Percentiles rank a stretch among this genome's conserved stretches.
phyloP scores from a whole-genome alignment of 2,113 vertebrate genomes.

The Thryonomys swinderianus region DNA sequence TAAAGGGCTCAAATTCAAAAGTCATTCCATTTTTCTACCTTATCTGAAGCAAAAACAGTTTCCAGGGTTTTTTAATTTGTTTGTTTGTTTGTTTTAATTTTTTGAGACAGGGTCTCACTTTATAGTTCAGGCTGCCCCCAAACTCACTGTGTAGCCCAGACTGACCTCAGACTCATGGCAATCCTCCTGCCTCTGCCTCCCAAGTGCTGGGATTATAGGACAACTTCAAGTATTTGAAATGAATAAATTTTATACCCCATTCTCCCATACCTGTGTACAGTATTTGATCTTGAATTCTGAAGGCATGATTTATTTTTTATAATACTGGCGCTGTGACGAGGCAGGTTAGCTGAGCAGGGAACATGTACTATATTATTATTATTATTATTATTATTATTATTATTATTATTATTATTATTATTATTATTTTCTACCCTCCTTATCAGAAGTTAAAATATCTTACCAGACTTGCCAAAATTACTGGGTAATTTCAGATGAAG shows the following conservation, averaged over 20 bases:
- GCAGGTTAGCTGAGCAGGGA: not conserved
- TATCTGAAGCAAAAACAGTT: slow-evolving; percentile 57
- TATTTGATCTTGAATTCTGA: slow-evolving; percentile 28
- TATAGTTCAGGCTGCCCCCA: too few species aligned
- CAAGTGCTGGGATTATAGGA: too few species aligned
- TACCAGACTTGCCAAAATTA: not conserved
- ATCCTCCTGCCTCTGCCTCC: too few species aligned
- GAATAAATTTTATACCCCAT: too few species aligned
- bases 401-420: too few species aligned
- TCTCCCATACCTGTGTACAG: too few species aligned
- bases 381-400: too few species aligned
- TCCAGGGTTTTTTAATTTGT: not conserved
- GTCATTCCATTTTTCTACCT: slow-evolving; percentile 43
- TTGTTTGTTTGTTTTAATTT: too few species aligned
- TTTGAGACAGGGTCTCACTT: too few species aligned
- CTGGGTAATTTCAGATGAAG: not conserved
- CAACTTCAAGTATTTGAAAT: too few species aligned
- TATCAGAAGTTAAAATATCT: slow-evolving; percentile 9
- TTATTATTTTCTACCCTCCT: not conserved
- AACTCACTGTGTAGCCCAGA: too few species aligned
- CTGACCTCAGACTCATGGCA: too few species aligned
- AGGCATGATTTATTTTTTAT: not conserved
- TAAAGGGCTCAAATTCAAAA: slow-evolving; percentile 39
- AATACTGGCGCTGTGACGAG: not conserved
- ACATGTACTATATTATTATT: not conserved